These are phyloP conservation scores for Gasteruption jaculator DNA, from an alignment of 2,888 invertebrate species.

Conservation along the genomic window DNA sequence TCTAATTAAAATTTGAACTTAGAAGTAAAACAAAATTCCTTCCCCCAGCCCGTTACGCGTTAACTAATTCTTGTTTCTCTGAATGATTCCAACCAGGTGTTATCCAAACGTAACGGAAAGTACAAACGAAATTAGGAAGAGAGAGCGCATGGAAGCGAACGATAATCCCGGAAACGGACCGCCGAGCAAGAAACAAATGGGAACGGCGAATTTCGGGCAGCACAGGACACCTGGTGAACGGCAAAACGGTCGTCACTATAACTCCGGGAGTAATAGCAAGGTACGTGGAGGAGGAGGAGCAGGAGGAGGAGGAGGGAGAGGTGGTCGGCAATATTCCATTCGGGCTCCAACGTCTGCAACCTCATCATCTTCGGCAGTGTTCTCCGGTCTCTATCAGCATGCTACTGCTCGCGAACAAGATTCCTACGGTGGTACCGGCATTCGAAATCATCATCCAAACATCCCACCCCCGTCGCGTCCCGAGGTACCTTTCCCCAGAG, in stretches of 20 bases:
- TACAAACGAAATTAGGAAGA: constrained; percentile 39
- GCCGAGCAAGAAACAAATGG: constrained; percentile 26
- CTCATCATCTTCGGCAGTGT: too few species aligned
- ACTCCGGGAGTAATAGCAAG: constrained; percentile 47
- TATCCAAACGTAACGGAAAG: too few species aligned
- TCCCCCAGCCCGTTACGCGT: too few species aligned
- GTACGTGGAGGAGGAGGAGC: constrained; percentile 49
- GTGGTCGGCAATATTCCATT: constrained; percentile 32
- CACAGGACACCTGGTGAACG: constrained; percentile 39
- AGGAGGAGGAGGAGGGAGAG: constrained; percentile 31
- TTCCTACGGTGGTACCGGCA: constrained; percentile 23
- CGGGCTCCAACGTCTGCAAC: constrained; percentile 38
- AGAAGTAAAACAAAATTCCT: too few species aligned
- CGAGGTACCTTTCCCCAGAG: constrained; percentile 7
- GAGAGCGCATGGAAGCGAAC: constrained; percentile 45
- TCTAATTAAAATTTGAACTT: too few species aligned
- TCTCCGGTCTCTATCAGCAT: constrained; percentile 36
- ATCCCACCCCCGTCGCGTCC: too few species aligned
- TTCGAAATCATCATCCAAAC: constrained; percentile 24
- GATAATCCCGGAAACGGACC: constrained; percentile 42
- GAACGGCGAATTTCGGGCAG: constrained; percentile 28
- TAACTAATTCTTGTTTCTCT: too few species aligned
- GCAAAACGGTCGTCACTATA: constrained; percentile 48
- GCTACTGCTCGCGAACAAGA: constrained; percentile 23
- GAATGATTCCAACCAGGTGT: too few species aligned